Percentiles rank a stretch among this genome's conserved stretches.
Conservation (phyloP, 2,888 invertebrate genomes). For the Plagodis pulveraria region DNA sequence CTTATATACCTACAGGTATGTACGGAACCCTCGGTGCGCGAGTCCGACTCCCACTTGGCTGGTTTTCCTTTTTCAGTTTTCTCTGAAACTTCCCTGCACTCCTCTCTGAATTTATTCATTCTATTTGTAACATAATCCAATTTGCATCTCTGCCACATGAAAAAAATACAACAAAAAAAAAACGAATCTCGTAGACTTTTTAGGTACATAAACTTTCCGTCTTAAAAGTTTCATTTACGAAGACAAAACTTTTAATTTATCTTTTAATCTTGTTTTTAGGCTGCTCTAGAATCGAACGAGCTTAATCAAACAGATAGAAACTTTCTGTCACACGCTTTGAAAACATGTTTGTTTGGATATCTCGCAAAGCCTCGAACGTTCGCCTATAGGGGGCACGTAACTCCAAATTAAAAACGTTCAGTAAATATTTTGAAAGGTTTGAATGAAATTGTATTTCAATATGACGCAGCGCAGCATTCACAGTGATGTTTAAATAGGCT, state of each 20-base stretch:
- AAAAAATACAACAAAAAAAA: no score
- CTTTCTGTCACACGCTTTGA: conserved; percentile 28
- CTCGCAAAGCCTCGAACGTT: conserved; percentile 36
- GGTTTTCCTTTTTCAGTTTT: no score
- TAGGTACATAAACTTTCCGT: conserved; percentile 5
- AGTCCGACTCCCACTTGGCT: no score
- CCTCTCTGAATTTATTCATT: no score
- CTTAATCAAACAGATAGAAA: conserved; percentile 32
- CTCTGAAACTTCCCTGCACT: no score
- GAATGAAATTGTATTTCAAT: conserved; percentile 80
- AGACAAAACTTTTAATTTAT: conserved; percentile 16
- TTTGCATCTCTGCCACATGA: no score
- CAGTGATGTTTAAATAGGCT: conserved; percentile 81
- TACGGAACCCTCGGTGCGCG: no score
- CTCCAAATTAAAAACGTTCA: conserved; percentile 73
- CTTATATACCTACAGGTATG: no score
- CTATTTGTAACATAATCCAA: no score
- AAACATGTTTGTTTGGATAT: conserved; percentile 36
- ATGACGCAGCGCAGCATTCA: conserved; percentile 72
- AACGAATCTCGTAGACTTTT: neutral
- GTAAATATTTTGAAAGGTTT: conserved; percentile 75
- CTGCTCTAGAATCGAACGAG: conserved; percentile 18
- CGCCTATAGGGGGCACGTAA: conserved; percentile 44
- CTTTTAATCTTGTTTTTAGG: conserved; percentile 23
- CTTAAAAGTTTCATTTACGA: conserved; percentile 8